A percentile compares a stretch with the other conserved stretches of the same genome.
Evolutionary conservation across 1,140 invertebrate species (phyloP).

Genomic region (Neomicropteryx cornuta): DNA sequence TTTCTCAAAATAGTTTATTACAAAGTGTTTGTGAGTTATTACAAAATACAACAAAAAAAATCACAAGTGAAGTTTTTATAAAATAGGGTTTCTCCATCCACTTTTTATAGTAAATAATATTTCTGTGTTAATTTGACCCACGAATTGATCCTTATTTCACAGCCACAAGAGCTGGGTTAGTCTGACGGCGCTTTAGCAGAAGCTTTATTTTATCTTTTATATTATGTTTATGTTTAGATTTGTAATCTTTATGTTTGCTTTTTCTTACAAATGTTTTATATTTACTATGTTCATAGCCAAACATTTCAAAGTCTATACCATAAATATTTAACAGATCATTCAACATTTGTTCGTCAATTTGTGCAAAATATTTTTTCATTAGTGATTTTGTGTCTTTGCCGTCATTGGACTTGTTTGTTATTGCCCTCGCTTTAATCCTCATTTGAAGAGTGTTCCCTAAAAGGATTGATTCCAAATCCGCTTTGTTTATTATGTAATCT

Average conservation of each 20-base stretch:
- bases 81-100: too few species aligned
- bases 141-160: too few species aligned
- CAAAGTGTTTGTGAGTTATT: too few species aligned
- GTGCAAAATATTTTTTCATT: constrained; percentile 48
- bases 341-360: constrained; percentile 46
- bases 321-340: constrained; percentile 57
- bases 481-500: constrained; percentile 48
- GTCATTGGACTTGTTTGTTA: constrained; percentile 40
- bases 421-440: constrained; percentile 36
- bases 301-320: constrained; percentile 61
- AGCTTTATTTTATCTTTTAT: too few species aligned
- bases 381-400: constrained; percentile 39
- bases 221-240: too few species aligned
- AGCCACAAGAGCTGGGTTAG: too few species aligned
- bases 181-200: too few species aligned
- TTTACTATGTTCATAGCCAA: constrained; percentile 44
- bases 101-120: too few species aligned
- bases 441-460: constrained; percentile 36
- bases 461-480: constrained; percentile 44
- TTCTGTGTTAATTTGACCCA: too few species aligned
- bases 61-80: too few species aligned
- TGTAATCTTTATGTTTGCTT: constrained; percentile 21
- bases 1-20: too few species aligned
- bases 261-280: constrained; percentile 43
- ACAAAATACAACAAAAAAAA: too few species aligned